phyloP scores from a whole-genome alignment of 2,888 invertebrate genomes.

The Reticulitermes lucifugus region DNA sequence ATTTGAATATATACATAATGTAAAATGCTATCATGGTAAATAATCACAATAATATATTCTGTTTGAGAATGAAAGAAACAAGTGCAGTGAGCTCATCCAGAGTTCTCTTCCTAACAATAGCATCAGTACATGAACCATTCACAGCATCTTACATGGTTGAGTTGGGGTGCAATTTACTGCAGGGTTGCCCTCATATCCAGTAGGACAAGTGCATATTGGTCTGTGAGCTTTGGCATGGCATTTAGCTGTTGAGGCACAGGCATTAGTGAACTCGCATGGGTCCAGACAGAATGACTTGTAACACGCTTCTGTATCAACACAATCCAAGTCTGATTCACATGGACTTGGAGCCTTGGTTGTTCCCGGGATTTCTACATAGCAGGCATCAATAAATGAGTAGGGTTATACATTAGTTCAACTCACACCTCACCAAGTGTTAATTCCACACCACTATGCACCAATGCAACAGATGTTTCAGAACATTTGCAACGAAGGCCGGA shows the following conservation, averaged over 20 bases:
- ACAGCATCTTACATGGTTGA: slow-evolving; percentile 77
- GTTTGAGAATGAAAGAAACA: not conserved
- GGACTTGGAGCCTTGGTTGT: slow-evolving; percentile 53
- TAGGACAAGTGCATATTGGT: slow-evolving; percentile 72
- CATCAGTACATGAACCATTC: not conserved
- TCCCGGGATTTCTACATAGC: slow-evolving; percentile 55
- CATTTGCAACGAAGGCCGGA: not conserved
- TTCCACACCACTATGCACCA: not conserved
- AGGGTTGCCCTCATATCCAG: slow-evolving; percentile 85
- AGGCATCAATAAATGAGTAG: slow-evolving; percentile 16
- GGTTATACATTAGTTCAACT: slow-evolving; percentile 3
- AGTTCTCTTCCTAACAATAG: not conserved
- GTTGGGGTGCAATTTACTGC: slow-evolving; percentile 81
- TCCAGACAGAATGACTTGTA: slow-evolving; percentile 65
- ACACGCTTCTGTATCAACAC: slow-evolving; percentile 61
- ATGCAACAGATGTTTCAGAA: slow-evolving; percentile 1
- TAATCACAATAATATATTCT: too few species aligned
- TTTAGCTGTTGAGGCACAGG: slow-evolving; percentile 61
- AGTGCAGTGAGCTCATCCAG: not conserved
- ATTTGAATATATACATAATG: too few species aligned
- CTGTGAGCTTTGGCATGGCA: slow-evolving; percentile 60
- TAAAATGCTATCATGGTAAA: too few species aligned
- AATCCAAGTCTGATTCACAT: slow-evolving; percentile 62
- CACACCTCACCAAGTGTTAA: slow-evolving; percentile 2
- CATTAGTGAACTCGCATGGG: slow-evolving; percentile 67